A percentile compares a stretch with the other conserved stretches of the same genome.
These are phyloP conservation scores for Anthrax anthrax DNA, from an alignment of 2,888 invertebrate genomes.

Conservation along the genomic window DNA sequence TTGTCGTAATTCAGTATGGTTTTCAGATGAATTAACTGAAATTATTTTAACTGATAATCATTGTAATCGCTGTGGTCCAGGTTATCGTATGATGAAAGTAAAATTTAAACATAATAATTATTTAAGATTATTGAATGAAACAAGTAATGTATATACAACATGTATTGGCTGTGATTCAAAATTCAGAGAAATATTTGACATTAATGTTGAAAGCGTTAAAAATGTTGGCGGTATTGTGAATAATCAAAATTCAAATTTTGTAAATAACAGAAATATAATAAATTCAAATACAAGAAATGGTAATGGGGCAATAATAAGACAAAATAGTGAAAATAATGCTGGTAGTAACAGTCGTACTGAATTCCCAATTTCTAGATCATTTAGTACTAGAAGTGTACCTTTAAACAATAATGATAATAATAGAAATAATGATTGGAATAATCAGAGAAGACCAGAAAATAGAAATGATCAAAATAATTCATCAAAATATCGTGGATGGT, in stretches of 20 bases:
- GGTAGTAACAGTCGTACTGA: neutral
- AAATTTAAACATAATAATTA: conserved; percentile 17
- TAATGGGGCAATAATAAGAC: neutral
- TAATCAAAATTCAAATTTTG: conserved; percentile 10
- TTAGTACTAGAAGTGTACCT: neutral
- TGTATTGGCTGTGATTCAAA: conserved; percentile 29
- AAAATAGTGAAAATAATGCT: neutral
- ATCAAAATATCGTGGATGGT: conserved; percentile 4
- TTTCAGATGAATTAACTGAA: conserved; percentile 54
- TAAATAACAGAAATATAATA: neutral
- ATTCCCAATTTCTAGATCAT: neutral
- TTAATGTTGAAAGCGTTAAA: conserved; percentile 28
- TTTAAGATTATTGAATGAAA: conserved; percentile 23
- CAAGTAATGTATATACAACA: conserved; percentile 23
- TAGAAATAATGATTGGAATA: no score
- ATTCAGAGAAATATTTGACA: conserved; percentile 27
- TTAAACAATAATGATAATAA: no score
- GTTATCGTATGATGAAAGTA: conserved; percentile 11
- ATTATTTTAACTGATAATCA: conserved; percentile 42
- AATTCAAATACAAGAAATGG: neutral
- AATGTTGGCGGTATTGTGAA: conserved; percentile 24
- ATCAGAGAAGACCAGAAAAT: no score
- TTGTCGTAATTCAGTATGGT: conserved; percentile 72
- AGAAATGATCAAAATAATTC: no score
- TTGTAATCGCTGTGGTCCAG: conserved; percentile 39